Base-by-base conservation (phyloP, 2,888 invertebrate genomes). In the Iselma pallidipennis region DNA sequence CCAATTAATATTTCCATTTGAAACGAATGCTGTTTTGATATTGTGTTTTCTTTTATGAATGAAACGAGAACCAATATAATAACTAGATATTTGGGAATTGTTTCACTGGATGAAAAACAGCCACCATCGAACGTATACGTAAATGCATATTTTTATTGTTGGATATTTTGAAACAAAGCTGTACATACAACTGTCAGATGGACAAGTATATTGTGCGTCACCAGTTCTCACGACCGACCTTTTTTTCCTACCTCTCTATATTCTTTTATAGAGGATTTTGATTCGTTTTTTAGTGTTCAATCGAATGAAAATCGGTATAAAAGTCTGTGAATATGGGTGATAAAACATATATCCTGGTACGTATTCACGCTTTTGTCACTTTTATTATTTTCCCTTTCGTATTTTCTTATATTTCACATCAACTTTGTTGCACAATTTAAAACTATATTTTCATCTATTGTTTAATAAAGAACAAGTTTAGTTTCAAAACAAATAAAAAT, bases 301-400 rank as follows among this genome's bases (percentile, higher is more conserved):
- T 76, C 76, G 76, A 74, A 76, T 75, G 76, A 76, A 77, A 76
- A 78, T 78, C 74, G 76, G 76, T 70, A 76, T 76, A 76, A 77
- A 77, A 76, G 73, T 73, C 71, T 69, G 70, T 68, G 73, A 75
- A 77, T 76, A 73, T 71, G 74, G 74, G 75, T 71, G 74, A 76
- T 77, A 76, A 76, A 76, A 77, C 72, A 76, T 73, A 71, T 72
- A 73, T 74, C 68, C 67, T 68, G 61, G 68, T 62, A 68, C 66
- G 66, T 70, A 70, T 69, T 66, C 70, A 59, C 55, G 66, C 67
- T 66, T 65, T 69, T 67, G 69, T 70, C 67, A 66, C 67, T 71
- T 72, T 71, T 72, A 72, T 72, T 71, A 70, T 72, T 69, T 69
- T 70, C 63, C 53, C 63, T 61, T 61, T 31, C 10, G 42, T 21